Evolutionary conservation across 2,113 vertebrate genomes (phyloP).

Genomic region (Ctenomys sociabilis): DNA sequence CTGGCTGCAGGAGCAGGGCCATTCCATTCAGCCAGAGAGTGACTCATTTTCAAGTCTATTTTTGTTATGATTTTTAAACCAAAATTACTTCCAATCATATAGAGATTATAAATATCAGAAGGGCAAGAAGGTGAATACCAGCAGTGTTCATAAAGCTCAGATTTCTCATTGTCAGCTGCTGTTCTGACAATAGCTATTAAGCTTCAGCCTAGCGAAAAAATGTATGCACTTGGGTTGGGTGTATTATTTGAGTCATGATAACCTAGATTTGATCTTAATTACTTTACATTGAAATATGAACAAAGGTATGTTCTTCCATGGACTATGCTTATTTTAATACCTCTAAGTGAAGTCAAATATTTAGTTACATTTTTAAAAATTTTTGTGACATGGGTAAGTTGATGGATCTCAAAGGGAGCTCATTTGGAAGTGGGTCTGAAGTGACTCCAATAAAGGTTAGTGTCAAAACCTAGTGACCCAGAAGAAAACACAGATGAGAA

Average conservation of each 20-base stretch:
- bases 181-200: slow-evolving; percentile 40
- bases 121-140: not conserved
- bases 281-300: slow-evolving; percentile 1
- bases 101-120: slow-evolving; percentile 46
- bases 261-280: slow-evolving; percentile 42
- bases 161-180: slow-evolving; percentile 42
- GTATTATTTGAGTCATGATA: not conserved
- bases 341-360: not conserved
- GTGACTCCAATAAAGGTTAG: not conserved
- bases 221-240: not conserved
- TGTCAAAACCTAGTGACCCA: not conserved
- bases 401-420: not conserved
- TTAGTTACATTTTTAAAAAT: not conserved
- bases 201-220: not conserved
- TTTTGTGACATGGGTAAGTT: slow-evolving; percentile 1
- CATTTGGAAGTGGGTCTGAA: not conserved
- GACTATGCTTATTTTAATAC: slow-evolving; percentile 35
- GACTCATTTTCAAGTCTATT: not conserved
- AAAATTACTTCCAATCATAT: slow-evolving; percentile 19
- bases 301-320: not conserved
- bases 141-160: not conserved
- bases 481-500: not conserved
- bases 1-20: not conserved
- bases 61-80: slow-evolving; percentile 53
- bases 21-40: not conserved